phyloP scores from a whole-genome alignment of 1,140 invertebrate genomes.

The Cardiocondyla obscurior region DNA sequence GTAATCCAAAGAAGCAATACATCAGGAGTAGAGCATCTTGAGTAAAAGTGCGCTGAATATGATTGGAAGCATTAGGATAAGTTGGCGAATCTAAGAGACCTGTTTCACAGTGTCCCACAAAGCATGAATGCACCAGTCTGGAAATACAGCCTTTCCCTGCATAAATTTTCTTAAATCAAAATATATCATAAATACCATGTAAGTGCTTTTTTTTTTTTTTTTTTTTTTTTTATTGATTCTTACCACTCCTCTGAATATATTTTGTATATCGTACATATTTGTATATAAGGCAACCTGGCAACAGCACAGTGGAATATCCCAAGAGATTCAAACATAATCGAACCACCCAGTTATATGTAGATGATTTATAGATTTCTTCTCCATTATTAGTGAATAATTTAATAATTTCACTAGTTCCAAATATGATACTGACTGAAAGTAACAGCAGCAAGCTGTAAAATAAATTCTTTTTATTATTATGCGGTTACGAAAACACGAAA shows the following conservation, averaged over 20 bases:
- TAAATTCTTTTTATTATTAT: slow-evolving; percentile 49
- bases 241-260: slow-evolving; percentile 92
- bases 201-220: background rate
- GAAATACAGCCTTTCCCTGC: slow-evolving; percentile 85
- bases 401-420: slow-evolving; percentile 84
- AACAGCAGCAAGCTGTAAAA: slow-evolving; percentile 83
- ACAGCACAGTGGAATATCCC: slow-evolving; percentile 94
- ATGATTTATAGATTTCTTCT: slow-evolving; percentile 77
- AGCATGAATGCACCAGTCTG: slow-evolving; percentile 86
- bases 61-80: slow-evolving; percentile 71
- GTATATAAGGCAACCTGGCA: slow-evolving; percentile 94
- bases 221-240: slow-evolving; percentile 72
- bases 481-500: background rate
- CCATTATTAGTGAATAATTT: slow-evolving; percentile 83
- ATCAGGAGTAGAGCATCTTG: slow-evolving; percentile 86
- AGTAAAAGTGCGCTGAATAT: slow-evolving; percentile 80
- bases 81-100: slow-evolving; percentile 78
- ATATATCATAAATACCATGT: background rate
- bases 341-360: slow-evolving; percentile 89
- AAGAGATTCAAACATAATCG: slow-evolving; percentile 91
- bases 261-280: slow-evolving; percentile 92
- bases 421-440: slow-evolving; percentile 84
- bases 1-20: slow-evolving; percentile 94
- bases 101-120: slow-evolving; percentile 85
- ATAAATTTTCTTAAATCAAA: slow-evolving; percentile 41